phyloP scores from a whole-genome alignment of 2,888 invertebrate genomes.

The Phengaris arion region DNA sequence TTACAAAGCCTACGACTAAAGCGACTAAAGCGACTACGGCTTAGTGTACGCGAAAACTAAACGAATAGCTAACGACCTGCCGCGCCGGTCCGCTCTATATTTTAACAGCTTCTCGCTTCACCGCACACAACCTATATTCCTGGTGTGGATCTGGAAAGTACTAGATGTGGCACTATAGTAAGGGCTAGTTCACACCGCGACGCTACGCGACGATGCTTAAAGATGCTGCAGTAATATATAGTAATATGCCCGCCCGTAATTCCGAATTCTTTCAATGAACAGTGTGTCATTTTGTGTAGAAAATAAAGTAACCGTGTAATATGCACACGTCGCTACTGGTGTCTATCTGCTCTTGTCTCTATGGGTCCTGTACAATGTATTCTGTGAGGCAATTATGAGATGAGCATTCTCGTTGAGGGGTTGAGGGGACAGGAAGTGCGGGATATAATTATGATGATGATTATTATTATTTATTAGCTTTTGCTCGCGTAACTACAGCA shows the following conservation, averaged over 20 bases:
- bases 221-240: too few relatives aligned
- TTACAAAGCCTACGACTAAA: constrained; percentile 8
- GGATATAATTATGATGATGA: background rate
- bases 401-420: background rate
- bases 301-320: background rate
- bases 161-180: background rate
- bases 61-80: background rate
- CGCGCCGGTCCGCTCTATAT: background rate
- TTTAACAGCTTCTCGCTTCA: constrained; percentile 6
- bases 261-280: too few relatives aligned
- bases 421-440: background rate
- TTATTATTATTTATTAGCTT: background rate
- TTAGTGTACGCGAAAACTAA: background rate
- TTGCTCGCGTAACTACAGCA: too few relatives aligned
- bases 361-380: background rate
- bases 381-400: background rate
- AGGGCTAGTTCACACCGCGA: too few relatives aligned
- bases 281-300: too few relatives aligned
- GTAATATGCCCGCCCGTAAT: too few relatives aligned
- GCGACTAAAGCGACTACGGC: background rate
- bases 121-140: constrained; percentile 8
- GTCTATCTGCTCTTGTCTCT: background rate
- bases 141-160: background rate
- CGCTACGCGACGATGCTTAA: too few relatives aligned
- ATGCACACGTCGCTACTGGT: background rate